Base-by-base conservation (phyloP, 2,797 vertebrate species). In the Momotus momota region DNA sequence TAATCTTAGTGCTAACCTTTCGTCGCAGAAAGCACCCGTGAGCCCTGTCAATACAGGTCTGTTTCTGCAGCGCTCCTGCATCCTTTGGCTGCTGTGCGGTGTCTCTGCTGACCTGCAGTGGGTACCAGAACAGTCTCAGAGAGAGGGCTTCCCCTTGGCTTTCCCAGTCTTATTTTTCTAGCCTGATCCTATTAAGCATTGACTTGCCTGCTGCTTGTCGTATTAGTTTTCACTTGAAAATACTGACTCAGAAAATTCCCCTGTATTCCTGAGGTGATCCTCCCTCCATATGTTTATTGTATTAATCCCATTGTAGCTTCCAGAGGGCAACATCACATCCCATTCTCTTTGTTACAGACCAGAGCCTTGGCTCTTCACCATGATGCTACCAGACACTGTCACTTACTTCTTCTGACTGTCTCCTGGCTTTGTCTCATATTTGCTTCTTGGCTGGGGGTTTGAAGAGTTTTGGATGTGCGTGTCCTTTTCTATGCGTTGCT, bases 1-100 rank as follows among this genome's bases (percentile, higher is more conserved):
- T 96, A 96, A 97, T 96, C 96, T 91, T 73, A 54, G 77, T 66
- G 35, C 58, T 88, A 73, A 72, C 80, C 58, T 94, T 94, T 88
- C 80, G 61, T 80, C 40, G 0, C 40, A 90, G 89, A 83, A 85
- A 45, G 70, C 66, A 45, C 52, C 55, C 9, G 0, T 64, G 55
- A 74, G 80, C 33, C n/a, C 60, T 90, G 86, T 71, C 49, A n/a
- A 10, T 27, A 33, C 58, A 51, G 61, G 33, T 60, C 49, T 1
- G 1, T 79, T 74, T 58, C 82, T 27, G 46, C 23, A 20, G 29
- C 35, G 1, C 54, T 78, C 38, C 70, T 51, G 65, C 46, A 45
- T 79, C 41, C 51, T 43, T 45, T 23, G 69, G 71, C 89, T 84
- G 49, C 65, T 71, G 31, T 3, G 19, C 4, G 0, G 15, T 41